Evolutionary conservation across 2,797 vertebrate species (phyloP).

Genomic region (Macrochelys suwanniensis): DNA sequence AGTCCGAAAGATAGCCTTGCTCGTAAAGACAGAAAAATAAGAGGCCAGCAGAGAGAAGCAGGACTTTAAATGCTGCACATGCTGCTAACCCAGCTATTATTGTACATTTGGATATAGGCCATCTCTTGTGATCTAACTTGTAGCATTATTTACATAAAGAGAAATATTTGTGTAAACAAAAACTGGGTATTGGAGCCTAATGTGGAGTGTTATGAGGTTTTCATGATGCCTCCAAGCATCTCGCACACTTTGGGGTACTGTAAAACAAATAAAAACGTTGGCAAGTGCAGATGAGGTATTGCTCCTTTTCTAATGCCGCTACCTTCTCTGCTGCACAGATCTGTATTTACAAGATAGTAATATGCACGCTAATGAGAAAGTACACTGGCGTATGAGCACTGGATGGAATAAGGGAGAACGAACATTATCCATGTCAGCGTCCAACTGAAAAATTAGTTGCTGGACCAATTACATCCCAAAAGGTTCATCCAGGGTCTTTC

Average conservation of each 20-base stretch:
- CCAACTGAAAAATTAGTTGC: not conserved
- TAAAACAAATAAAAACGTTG: constrained; percentile 49
- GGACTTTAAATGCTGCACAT: not conserved
- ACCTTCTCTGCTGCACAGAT: not conserved
- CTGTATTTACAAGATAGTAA: constrained; percentile 34
- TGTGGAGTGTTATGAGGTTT: not conserved
- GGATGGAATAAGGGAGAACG: constrained; percentile 24
- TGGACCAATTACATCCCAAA: not conserved
- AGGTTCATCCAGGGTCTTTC: not conserved
- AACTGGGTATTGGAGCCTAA: not conserved
- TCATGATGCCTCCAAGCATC: constrained; percentile 1
- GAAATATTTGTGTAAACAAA: not conserved
- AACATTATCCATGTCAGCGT: not conserved
- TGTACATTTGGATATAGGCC: not conserved
- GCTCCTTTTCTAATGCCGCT: not conserved
- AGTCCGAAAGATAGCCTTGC: not conserved
- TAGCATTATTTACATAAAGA: not conserved
- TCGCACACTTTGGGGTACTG: not conserved
- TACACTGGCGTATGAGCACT: rapidly evolving
- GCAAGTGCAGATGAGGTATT: not conserved
- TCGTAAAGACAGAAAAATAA: not conserved
- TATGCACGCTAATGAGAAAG: not conserved
- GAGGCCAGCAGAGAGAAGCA: not conserved
- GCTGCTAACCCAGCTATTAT: not conserved
- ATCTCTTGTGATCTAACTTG: not conserved